Conservation (phyloP, 2,888 invertebrate species). For the Petrophora chlorosata region DNA sequence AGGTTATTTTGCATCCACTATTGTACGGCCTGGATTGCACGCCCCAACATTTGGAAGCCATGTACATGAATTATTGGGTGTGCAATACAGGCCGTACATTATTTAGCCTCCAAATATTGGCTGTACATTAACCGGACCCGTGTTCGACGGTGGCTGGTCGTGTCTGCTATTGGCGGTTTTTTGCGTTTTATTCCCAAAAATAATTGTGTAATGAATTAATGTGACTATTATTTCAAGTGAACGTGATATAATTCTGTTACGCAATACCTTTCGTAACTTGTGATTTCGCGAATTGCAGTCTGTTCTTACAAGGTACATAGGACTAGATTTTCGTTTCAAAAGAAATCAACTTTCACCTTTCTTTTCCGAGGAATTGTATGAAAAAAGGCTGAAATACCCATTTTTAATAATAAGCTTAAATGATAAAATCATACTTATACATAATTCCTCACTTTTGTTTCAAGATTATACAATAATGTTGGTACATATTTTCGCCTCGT, state of each 20-base stretch:
- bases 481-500: too few species aligned
- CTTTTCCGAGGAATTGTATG: slow-evolving; percentile 1
- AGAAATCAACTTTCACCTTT: slow-evolving; percentile 59
- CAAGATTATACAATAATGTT: too few species aligned
- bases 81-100: too few species aligned
- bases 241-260: not conserved
- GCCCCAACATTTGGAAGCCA: too few species aligned
- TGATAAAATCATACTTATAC: too few species aligned
- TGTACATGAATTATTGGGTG: too few species aligned
- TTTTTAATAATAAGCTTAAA: not conserved
- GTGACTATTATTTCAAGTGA: not conserved
- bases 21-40: too few species aligned
- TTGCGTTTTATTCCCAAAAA: slow-evolving; percentile 35
- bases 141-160: too few species aligned
- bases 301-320: slow-evolving; percentile 21
- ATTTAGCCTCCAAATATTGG: too few species aligned
- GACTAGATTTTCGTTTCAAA: slow-evolving; percentile 28
- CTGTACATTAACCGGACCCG: too few species aligned
- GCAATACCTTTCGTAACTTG: not conserved
- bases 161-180: slow-evolving; percentile 47
- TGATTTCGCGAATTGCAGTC: not conserved
- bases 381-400: not conserved
- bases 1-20: too few species aligned
- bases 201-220: slow-evolving; percentile 20
- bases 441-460: too few species aligned